Conservation (phyloP, 2,888 invertebrate species). For the Linyphia triangularis region DNA sequence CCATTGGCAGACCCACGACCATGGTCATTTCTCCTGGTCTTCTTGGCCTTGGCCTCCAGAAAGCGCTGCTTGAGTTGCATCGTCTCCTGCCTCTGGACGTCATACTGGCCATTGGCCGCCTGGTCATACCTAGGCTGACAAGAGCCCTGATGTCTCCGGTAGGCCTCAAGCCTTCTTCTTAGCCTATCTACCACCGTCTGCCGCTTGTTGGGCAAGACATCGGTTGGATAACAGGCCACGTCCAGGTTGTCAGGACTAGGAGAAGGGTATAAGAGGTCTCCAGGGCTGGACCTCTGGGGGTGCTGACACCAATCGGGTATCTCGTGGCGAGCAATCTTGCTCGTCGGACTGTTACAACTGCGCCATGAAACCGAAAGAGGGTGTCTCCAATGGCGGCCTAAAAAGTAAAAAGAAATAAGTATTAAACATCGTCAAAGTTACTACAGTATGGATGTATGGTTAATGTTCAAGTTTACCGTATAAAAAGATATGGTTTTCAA, state of each 20-base stretch:
- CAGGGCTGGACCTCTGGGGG: slow-evolving; percentile 41
- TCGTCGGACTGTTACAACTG: not conserved
- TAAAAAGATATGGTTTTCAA: too few species aligned
- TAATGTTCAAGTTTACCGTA: too few species aligned
- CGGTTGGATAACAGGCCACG: slow-evolving; percentile 75
- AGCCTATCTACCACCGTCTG: slow-evolving; percentile 90
- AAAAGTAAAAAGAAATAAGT: not conserved
- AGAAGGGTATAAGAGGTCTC: slow-evolving; percentile 12
- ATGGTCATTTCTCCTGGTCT: slow-evolving; percentile 86
- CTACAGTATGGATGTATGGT: too few species aligned
- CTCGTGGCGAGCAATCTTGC: slow-evolving; percentile 72
- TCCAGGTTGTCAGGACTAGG: slow-evolving; percentile 50
- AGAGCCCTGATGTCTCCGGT: slow-evolving; percentile 90
- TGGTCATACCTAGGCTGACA: slow-evolving; percentile 93
- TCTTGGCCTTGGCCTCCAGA: slow-evolving; percentile 93
- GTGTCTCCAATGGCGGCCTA: not conserved
- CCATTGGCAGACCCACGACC: not conserved
- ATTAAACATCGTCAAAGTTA: too few species aligned
- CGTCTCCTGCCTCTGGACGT: slow-evolving; percentile 94
- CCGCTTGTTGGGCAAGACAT: slow-evolving; percentile 80
- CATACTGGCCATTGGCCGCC: slow-evolving; percentile 91
- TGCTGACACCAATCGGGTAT: slow-evolving; percentile 63
- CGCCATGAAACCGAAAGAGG: not conserved
- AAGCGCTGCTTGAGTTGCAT: slow-evolving; percentile 91
- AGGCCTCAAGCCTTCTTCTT: slow-evolving; percentile 90